Evolutionary conservation across 1,140 invertebrate genomes (phyloP).

Genomic region (Drosophila athabasca): DNA sequence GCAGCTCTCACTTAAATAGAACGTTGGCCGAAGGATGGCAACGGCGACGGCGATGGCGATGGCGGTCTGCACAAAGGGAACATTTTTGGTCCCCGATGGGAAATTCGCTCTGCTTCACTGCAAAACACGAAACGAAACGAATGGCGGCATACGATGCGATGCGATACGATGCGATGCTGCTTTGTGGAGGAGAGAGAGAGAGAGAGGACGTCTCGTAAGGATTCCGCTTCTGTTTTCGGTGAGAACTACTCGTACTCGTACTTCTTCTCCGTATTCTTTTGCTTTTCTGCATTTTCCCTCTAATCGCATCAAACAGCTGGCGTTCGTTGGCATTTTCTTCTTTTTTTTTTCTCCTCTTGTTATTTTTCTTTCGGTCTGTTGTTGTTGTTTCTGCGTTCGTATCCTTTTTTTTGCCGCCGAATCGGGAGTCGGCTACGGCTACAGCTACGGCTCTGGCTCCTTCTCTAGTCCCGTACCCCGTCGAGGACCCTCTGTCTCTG

Average conservation of each 20-base stretch:
- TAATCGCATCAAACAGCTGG: constrained; percentile 62
- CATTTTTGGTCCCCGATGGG: constrained; percentile 23
- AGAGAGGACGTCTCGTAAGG: too few species aligned
- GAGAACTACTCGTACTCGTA: constrained; percentile 1
- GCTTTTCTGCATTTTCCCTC: constrained; percentile 28
- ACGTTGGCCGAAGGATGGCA: constrained; percentile 19
- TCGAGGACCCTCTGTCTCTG: constrained; percentile 55
- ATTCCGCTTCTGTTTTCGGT: neutral
- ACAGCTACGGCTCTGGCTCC: constrained; percentile 22
- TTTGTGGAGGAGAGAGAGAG: neutral
- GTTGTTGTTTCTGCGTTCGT: constrained; percentile 8
- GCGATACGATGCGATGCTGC: constrained; percentile 21
- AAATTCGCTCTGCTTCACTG: constrained; percentile 51
- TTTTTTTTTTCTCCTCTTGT: too few species aligned
- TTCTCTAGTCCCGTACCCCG: constrained; percentile 3
- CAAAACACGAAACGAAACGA: too few species aligned
- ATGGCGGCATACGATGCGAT: too few species aligned
- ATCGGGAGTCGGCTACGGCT: constrained; percentile 21
- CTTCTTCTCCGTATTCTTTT: too few species aligned
- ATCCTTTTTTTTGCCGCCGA: constrained; percentile 41
- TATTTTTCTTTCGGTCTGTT: constrained; percentile 1
- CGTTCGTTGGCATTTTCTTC: constrained; percentile 48
- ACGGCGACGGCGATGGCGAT: constrained; percentile 4
- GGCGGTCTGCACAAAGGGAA: constrained; percentile 35
- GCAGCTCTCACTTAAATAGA: constrained; percentile 77